phyloP scores from a whole-genome alignment of 2,797 vertebrate genomes.

The Sarcophilus harrisii region DNA sequence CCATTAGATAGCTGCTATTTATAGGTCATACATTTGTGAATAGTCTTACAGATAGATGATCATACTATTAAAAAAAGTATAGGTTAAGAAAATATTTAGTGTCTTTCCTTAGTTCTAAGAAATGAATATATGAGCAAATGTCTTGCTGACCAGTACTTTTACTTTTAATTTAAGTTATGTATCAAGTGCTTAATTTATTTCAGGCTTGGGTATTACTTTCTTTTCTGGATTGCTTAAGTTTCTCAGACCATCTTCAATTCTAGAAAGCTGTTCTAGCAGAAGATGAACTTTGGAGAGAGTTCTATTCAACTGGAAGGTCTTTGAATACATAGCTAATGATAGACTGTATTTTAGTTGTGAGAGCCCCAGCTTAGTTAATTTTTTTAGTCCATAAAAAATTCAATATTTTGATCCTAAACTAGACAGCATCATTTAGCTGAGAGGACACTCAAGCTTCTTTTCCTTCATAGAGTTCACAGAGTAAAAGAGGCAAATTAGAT shows the following conservation, averaged over 20 bases:
- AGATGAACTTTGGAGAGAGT: neutral
- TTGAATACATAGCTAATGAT: neutral
- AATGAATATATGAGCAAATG: slow-evolving; percentile 13
- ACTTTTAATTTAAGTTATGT: slow-evolving; percentile 7
- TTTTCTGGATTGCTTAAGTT: slow-evolving; percentile 10
- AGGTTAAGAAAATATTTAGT: neutral
- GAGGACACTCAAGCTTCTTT: neutral
- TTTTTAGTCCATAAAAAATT: neutral
- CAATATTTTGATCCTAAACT: neutral
- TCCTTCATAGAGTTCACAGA: neutral
- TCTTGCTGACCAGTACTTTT: slow-evolving; percentile 3
- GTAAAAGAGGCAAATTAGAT: neutral
- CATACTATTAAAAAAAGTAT: slow-evolving; percentile 33
- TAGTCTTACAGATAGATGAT: slow-evolving; percentile 50
- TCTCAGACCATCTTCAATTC: neutral
- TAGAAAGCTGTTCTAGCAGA: neutral
- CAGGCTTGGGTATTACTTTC: slow-evolving; percentile 28
- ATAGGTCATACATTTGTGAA: slow-evolving; percentile 53
- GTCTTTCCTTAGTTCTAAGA: slow-evolving; percentile 28
- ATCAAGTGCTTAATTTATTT: slow-evolving; percentile 30
- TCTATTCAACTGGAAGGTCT: neutral
- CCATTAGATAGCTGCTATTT: slow-evolving; percentile 36
- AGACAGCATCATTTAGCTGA: neutral
- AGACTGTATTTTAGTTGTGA: neutral
- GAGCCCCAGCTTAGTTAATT: neutral